Base-by-base conservation (phyloP, 2,797 vertebrate species). In the Dendrocincla tyrannina region DNA sequence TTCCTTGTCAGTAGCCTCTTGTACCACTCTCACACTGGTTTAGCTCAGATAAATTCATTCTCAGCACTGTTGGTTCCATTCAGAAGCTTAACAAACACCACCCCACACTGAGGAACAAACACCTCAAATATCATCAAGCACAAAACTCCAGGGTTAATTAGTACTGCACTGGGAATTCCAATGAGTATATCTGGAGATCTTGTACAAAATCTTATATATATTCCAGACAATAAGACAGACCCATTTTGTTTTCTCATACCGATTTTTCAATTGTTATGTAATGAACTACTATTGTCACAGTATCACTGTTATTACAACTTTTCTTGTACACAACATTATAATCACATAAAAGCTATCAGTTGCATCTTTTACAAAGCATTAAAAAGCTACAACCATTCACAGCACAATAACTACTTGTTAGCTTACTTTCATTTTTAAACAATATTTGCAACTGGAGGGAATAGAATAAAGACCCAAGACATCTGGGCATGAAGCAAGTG, bases 401-500 rank as follows among this genome's bases (percentile, higher is more conserved):
- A 78, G 15, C 22, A 91, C n/a, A 90, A 41, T 32, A 84, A 58
- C 14, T 23, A 27, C 13, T 78, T 52, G 12, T 47, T 72, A 70
- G 41, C 22, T 69, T 56, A n/a, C 39, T 81, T 84, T 69, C 4
- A 75, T 76, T 84, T 81, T 89, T 55, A 62, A 91, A 83, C 47
- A 93, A 5, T 81, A 84, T 80, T 56, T 91, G 59, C 44, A 89
- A 74, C 14, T 80, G 58, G 77, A 84, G 47, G 33, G 15, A 46
- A 49, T 1, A 89, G 52, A 88, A 85, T 86, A 79, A 85, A 87
- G 62, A 73, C 16, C 20, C 32, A 66, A 73, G 55, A 84, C 73
- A 96, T 77, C 93, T 95, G 93, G 72, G 62, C 85, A 88, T 82
- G 82, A 92, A 93, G 83, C 70, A 94, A 96, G 55, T 50, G 59